Percentiles rank a stretch among this genome's conserved stretches.
These are phyloP conservation scores for Crossocerus cetratus DNA, from an alignment of 2,888 invertebrate species.

Conservation along the genomic window DNA sequence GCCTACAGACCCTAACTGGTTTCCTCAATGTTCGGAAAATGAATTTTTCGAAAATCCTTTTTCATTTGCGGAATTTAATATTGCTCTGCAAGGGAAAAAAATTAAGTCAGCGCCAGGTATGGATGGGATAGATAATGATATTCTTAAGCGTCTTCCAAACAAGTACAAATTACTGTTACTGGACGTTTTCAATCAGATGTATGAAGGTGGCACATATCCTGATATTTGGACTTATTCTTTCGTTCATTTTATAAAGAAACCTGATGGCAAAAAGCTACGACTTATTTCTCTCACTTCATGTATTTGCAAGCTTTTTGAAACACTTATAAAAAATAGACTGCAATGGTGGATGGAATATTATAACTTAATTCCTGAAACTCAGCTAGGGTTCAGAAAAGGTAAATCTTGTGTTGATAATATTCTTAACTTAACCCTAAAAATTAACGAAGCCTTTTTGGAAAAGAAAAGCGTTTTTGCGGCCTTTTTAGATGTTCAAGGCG, in stretches of 20 bases:
- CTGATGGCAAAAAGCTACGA: background rate
- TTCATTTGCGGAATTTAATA: background rate
- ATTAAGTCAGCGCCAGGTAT: constrained; percentile 1
- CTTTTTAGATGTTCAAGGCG: too few relatives aligned
- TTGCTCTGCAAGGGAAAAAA: background rate
- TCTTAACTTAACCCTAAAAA: too few relatives aligned
- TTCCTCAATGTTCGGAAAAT: too few relatives aligned
- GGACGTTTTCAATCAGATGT: constrained; percentile 9
- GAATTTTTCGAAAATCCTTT: background rate
- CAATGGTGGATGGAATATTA: too few relatives aligned
- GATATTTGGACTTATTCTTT: background rate
- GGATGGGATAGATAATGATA: constrained; percentile 3
- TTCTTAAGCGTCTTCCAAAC: background rate
- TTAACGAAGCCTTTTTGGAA: too few relatives aligned
- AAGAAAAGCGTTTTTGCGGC: too few relatives aligned
- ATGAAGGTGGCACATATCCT: background rate
- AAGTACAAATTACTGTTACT: background rate
- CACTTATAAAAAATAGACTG: background rate
- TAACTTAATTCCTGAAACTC: too few relatives aligned
- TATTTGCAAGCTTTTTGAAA: background rate
- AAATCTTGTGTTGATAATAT: too few relatives aligned
- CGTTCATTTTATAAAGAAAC: constrained; percentile 9
- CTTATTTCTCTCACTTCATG: background rate
- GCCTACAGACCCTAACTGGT: background rate
- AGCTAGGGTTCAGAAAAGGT: too few relatives aligned